A percentile compares a stretch with the other conserved stretches of the same genome.
These are phyloP conservation scores for Aphidoletes aphidimyza DNA, from an alignment of 2,888 invertebrate species.

Conservation along the genomic window DNA sequence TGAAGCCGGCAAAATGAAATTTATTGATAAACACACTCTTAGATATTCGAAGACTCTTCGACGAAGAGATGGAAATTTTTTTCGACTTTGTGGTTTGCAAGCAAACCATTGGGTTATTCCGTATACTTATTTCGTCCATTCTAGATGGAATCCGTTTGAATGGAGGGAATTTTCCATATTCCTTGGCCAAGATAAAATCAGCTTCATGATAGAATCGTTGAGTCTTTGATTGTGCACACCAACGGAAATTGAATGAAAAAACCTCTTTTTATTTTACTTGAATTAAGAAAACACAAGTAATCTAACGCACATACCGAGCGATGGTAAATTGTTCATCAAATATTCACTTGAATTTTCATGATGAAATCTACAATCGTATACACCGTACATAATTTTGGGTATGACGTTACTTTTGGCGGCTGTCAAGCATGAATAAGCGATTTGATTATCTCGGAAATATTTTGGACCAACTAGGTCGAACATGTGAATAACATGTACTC, in stretches of 20 bases:
- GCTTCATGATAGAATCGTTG: too few relatives aligned
- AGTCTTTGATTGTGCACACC: too few relatives aligned
- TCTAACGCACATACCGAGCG: too few relatives aligned
- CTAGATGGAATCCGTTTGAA: too few relatives aligned
- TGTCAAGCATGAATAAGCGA: constrained; percentile 29
- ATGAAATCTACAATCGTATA: not conserved
- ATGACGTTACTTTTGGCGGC: not conserved
- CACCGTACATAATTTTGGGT: not conserved
- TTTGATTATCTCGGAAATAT: not conserved
- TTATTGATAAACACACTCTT: not conserved
- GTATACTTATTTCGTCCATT: not conserved
- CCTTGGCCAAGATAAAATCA: too few relatives aligned
- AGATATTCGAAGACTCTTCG: not conserved
- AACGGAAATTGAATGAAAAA: too few relatives aligned
- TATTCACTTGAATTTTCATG: not conserved
- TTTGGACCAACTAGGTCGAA: not conserved
- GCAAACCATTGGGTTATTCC: too few relatives aligned
- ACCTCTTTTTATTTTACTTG: too few relatives aligned
- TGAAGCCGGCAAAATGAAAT: constrained; percentile 31
- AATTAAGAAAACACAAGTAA: too few relatives aligned
- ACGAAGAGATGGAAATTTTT: constrained; percentile 22
- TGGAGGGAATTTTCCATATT: too few relatives aligned
- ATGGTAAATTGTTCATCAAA: too few relatives aligned
- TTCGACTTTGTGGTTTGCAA: not conserved
- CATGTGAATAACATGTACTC: not conserved